These are phyloP conservation scores for Pluvialis apricaria DNA, from an alignment of 2,113 vertebrate genomes.

Conservation along the genomic window DNA sequence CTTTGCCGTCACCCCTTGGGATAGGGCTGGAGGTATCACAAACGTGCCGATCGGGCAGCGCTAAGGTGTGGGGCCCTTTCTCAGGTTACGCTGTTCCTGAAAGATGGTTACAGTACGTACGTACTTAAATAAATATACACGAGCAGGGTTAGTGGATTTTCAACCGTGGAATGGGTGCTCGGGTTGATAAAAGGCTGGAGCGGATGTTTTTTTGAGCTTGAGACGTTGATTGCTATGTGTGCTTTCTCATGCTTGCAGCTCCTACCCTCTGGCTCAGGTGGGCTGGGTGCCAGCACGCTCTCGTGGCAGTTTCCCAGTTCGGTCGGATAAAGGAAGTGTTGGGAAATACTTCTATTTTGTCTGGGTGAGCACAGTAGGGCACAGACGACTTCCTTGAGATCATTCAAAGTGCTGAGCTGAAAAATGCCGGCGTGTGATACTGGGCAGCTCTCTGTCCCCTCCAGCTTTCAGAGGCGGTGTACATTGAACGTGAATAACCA, in stretches of 20 bases:
- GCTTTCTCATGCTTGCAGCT: not conserved
- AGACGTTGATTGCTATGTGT: not conserved
- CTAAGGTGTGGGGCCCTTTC: not conserved
- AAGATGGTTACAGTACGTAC: not conserved
- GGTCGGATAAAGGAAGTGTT: not conserved
- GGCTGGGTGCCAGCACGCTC: not conserved
- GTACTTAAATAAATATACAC: not conserved
- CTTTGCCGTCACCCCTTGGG: not conserved
- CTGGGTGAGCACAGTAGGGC: not conserved
- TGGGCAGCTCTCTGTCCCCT: not conserved
- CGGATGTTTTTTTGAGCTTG: not conserved
- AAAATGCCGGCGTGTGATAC: rapidly evolving
- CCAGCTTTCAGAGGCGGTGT: not conserved
- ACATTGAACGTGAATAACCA: rapidly evolving
- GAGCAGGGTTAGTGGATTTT: not conserved
- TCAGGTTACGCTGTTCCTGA: rapidly evolving
- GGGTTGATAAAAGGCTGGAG: not conserved
- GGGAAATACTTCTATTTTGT: not conserved
- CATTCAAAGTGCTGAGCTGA: not conserved
- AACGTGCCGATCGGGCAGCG: rapidly evolving
- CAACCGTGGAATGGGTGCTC: not conserved
- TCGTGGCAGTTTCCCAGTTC: not conserved
- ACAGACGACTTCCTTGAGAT: not conserved
- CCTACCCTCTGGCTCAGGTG: not conserved
- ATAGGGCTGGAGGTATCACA: not conserved